phyloP scores from a whole-genome alignment of 53 echinoderm and acorn worm species.

The Temnopleurus reevesii region DNA sequence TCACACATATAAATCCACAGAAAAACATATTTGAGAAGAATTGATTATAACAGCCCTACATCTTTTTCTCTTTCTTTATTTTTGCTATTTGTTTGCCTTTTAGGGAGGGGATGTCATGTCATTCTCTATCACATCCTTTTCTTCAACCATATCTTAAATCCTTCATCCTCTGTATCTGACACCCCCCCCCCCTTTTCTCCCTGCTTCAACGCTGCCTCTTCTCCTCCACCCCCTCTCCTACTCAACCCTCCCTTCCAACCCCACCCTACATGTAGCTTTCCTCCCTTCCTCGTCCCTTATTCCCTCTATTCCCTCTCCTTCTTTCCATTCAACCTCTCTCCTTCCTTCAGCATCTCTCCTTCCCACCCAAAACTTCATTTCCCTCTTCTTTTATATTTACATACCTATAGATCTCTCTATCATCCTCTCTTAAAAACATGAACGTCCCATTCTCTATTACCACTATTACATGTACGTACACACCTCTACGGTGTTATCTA shows the following conservation, averaged over 20 bases:
- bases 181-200: no score
- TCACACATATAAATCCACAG: no score
- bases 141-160: no score
- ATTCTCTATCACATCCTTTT: no score
- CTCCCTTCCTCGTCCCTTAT: neutral
- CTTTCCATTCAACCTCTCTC: neutral
- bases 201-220: neutral
- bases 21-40: no score
- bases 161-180: no score
- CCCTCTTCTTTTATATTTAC: neutral
- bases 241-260: neutral
- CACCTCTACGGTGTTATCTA: no score
- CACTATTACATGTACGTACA: no score
- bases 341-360: neutral
- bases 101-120: no score
- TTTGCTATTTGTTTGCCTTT: no score
- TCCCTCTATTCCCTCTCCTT: neutral
- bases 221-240: neutral
- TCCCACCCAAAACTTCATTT: neutral
- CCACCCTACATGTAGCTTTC: neutral
- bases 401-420: neutral
- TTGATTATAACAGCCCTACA: no score
- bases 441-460: neutral
- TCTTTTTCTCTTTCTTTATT: no score
- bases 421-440: neutral